Evolutionary conservation across 2,113 vertebrate species (phyloP).

Genomic region (Onychorhynchus coronatus): DNA sequence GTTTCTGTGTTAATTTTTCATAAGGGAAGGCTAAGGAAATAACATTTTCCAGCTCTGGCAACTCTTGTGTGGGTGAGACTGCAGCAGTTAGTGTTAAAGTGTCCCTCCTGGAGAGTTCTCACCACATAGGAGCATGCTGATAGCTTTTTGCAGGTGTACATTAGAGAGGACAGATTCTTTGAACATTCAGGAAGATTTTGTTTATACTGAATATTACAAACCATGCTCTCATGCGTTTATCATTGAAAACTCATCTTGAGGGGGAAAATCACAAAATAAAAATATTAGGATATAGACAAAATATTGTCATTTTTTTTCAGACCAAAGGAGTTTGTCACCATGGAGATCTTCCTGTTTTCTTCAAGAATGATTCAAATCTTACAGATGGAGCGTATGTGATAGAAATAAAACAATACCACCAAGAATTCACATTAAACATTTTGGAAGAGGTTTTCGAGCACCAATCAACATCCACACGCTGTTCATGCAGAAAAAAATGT

Average conservation of each 20-base stretch:
- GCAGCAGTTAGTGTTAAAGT: neutral
- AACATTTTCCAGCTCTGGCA: neutral
- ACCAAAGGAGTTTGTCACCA: constrained; percentile 55
- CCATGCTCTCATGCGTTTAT: neutral
- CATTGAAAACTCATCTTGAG: neutral
- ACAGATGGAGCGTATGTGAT: constrained; percentile 53
- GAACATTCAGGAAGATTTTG: neutral
- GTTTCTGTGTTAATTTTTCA: neutral
- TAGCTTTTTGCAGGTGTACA: neutral
- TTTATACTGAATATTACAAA: neutral
- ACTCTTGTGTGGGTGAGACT: neutral
- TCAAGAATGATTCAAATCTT: constrained; percentile 55
- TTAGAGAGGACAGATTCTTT: neutral
- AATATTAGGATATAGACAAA: constrained; percentile 6
- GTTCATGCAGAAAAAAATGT: neutral
- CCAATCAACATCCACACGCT: neutral
- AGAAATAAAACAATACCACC: constrained; percentile 45
- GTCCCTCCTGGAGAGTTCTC: neutral
- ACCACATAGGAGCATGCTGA: neutral
- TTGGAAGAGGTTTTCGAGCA: constrained; percentile 17
- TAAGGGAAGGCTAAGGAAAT: neutral
- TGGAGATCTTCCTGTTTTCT: constrained; percentile 67
- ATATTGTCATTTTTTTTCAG: neutral
- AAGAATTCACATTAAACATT: constrained; percentile 6
- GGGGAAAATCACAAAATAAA: neutral